Evolutionary conservation across 2,797 vertebrate genomes (phyloP), one percentile per base, ranked within the genome.

Genomic region (Cetoscarus ocellatus): DNA sequence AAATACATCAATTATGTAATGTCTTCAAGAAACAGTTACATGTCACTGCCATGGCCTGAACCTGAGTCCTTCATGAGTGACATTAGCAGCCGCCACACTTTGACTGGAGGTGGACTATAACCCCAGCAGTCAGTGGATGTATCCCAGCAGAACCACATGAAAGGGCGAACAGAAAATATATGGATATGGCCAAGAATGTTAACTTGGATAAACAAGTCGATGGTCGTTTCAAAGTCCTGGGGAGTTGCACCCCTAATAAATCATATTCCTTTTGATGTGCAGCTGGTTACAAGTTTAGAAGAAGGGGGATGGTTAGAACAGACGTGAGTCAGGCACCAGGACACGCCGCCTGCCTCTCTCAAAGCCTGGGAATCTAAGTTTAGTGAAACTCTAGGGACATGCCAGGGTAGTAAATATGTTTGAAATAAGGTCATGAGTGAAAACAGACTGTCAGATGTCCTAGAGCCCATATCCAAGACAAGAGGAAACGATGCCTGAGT

Each of bases 241-340:
- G 79, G 88, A 91, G 85, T 85, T 92, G 79, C 86, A 90, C 80
- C 73, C 80, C 81, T 89, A 85, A 93, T 94, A 91, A 94, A 94
- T 94, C 86, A 87, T 75, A 79, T 87, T 88, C 85, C 73, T 86
- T 94, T 94, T 94, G 93, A 95, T 93, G 91, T 95, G 90, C 91
- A 93, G 91, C 89, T 95, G 93, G 91, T 93, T 94, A 90, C 85
- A 87, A 92, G 93, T 91, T 93, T 90, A 93, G 86, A 88, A 57
- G 45, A 59, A 49, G 64, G 60, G 62, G 75, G 86, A 73, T 90
- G 92, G 86, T 88, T 86, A 75, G 83, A 92, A 85, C 81, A 92
- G 88, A 89, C 73, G 40, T 59, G 82, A 88, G 89, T 92, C 87
- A 92, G 89, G 82, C 87, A 85, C 76, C 80, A 77, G 82, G 84